Percentiles rank a stretch among this genome's conserved stretches.
These are phyloP conservation scores for Ammodytes marinus DNA, from an alignment of 2,113 vertebrate species.

Conservation along the genomic window DNA sequence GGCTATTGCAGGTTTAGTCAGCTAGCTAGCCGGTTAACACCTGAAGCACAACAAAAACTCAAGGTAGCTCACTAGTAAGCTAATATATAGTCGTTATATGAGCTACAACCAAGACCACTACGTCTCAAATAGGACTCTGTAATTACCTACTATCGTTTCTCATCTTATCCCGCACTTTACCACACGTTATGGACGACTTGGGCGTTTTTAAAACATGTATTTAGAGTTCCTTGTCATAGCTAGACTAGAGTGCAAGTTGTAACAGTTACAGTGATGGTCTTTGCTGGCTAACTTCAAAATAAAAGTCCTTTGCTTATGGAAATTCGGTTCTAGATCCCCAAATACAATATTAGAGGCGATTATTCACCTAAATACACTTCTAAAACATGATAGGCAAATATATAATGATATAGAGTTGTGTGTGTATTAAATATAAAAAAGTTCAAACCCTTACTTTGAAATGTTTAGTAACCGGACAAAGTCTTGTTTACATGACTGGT, in stretches of 20 bases:
- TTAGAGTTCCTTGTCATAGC: not conserved
- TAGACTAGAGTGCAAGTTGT: not conserved
- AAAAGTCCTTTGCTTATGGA: constrained; percentile 10
- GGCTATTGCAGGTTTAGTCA: not conserved
- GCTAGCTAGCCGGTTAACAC: constrained; percentile 3
- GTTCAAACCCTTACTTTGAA: constrained; percentile 56
- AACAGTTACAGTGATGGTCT: not conserved
- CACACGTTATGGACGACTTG: not conserved
- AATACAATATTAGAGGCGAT: too few species aligned
- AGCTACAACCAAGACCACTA: not conserved
- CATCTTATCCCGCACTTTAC: not conserved
- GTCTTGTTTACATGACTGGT: constrained; percentile 61
- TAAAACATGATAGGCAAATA: not conserved
- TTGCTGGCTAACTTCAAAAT: constrained; percentile 56
- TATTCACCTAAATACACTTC: fast-evolving
- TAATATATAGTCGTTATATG: not conserved
- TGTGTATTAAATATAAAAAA: not conserved
- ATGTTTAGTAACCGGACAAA: constrained; percentile 17
- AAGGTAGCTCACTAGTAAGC: constrained; percentile 11
- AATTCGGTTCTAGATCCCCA: not conserved
- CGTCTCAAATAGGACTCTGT: not conserved
- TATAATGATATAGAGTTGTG: fast-evolving
- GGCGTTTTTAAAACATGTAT: not conserved
- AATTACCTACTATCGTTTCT: not conserved
- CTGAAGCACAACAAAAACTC: not conserved